Evolutionary conservation across 2,113 vertebrate species (phyloP).

Genomic region (Bettongia penicillata): DNA sequence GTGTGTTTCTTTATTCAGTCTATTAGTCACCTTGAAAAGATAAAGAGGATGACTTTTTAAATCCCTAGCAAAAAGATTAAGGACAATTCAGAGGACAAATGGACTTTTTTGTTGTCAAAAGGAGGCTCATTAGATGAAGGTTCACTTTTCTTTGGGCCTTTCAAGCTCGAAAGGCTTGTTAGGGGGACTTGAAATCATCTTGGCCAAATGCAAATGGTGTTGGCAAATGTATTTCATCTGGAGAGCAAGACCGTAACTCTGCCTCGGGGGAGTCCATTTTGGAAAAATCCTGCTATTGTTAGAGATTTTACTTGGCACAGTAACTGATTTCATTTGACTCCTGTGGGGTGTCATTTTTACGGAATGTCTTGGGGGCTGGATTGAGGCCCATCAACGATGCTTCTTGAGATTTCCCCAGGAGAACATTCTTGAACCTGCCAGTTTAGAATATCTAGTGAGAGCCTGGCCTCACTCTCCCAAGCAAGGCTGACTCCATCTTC

Average conservation of each 20-base stretch:
- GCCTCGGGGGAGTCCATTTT: conserved; percentile 16
- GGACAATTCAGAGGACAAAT: conserved; percentile 38
- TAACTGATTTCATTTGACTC: background rate
- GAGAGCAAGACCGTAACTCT: background rate
- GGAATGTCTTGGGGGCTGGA: background rate
- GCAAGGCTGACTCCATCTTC: background rate
- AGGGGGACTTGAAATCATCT: background rate
- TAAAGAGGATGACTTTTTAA: conserved; percentile 16
- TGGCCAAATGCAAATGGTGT: background rate
- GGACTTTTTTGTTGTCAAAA: conserved; percentile 33
- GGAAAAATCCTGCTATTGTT: background rate
- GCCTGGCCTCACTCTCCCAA: background rate
- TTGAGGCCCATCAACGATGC: rapidly evolving
- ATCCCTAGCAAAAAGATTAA: background rate
- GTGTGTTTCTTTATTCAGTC: background rate
- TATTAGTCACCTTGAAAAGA: background rate
- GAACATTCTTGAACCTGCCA: background rate
- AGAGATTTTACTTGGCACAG: background rate
- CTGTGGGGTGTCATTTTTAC: conserved; percentile 6
- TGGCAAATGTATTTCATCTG: conserved; percentile 28
- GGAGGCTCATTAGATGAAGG: conserved; percentile 25
- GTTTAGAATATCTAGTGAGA: background rate
- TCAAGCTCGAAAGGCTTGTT: conserved; percentile 54
- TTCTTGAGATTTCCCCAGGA: background rate
- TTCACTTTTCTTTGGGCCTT: conserved; percentile 49